Evolutionary conservation across 1,140 invertebrate species (phyloP), one percentile per base, ranked within the genome.

Genomic region (Heliconius eleuchia): DNA sequence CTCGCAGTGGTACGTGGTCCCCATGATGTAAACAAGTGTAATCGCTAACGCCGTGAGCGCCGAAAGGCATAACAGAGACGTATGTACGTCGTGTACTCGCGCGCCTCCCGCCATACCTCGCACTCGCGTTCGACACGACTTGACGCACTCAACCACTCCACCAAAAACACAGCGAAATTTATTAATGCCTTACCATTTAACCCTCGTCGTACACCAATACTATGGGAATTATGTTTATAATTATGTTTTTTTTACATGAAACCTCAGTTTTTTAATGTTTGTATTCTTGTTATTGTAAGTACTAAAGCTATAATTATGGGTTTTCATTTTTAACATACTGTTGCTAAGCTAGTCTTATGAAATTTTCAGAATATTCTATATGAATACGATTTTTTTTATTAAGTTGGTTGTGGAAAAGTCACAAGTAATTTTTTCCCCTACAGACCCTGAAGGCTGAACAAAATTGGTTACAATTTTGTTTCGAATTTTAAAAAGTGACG

Each of bases 51-150:
- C 75, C 75, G 78, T 76, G 71, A 80, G 66, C 77, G 78, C 76
- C 76, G 66, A 82, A 83, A 82, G 84, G 84, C 81, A 80, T 80
- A 79, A 83, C 77, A 76, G 77, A 66, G 75, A 83, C 80, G 82
- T 85, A 83, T 83, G 84, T 85, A 82, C 42, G 75, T 72, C 72
- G 55, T 77, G 79, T 80, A 76, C 39, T 55, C 71, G 73, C 74
- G 23, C 73, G 18, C 78, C 78, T 79, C 78, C 30, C 27, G 46
- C 39, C 72, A 70, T 52, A 37, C 55, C 73, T 70, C 46, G 27
- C 78, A 50, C 46, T 46, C 60, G 34, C 73, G n/a, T 30, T 71
- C 39, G 71, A 71, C 78, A 37, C 60, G 30, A 42, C 71, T 72
- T 72, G 71, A 72, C 71, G 30, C 71, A 72, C 71, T 72, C 18